phyloP scores from a whole-genome alignment of 2,113 vertebrate genomes.

The Apaloderma vittatum region DNA sequence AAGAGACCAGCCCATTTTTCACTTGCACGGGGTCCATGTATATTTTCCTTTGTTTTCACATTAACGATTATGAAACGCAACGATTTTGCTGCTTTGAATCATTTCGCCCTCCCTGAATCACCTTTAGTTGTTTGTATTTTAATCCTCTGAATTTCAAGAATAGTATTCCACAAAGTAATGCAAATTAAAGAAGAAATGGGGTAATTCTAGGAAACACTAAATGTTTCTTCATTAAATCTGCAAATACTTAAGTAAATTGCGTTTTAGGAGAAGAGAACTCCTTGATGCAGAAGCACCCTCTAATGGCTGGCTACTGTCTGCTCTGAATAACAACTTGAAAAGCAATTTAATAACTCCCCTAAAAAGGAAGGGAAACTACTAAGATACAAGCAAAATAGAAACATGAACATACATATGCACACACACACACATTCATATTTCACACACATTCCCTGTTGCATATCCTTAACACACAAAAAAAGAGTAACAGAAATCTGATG shows the following conservation, averaged over 20 bases:
- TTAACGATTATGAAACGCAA: not conserved
- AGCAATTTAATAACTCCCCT: not conserved
- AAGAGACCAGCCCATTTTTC: not conserved
- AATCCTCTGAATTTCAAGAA: constrained; percentile 14
- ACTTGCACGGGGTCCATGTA: not conserved
- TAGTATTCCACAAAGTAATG: not conserved
- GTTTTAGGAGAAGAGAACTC: not conserved
- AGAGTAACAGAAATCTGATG: not conserved
- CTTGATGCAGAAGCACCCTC: constrained; percentile 65
- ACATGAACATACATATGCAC: not conserved
- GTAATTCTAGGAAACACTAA: constrained; percentile 22
- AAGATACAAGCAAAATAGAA: not conserved
- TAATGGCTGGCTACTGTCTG: constrained; percentile 44
- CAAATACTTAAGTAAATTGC: not conserved
- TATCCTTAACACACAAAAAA: not conserved
- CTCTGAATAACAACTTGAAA: not conserved
- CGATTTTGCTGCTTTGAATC: not conserved
- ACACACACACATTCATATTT: not conserved
- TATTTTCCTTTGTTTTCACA: not conserved
- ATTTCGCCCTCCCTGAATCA: not conserved
- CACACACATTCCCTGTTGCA: not conserved
- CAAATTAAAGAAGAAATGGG: constrained; percentile 6
- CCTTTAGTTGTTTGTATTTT: not conserved
- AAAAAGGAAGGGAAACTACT: constrained; percentile 15
- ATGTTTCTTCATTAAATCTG: not conserved